Evolutionary conservation across 2,797 vertebrate species (phyloP).

Genomic region (Podargus strigoides): DNA sequence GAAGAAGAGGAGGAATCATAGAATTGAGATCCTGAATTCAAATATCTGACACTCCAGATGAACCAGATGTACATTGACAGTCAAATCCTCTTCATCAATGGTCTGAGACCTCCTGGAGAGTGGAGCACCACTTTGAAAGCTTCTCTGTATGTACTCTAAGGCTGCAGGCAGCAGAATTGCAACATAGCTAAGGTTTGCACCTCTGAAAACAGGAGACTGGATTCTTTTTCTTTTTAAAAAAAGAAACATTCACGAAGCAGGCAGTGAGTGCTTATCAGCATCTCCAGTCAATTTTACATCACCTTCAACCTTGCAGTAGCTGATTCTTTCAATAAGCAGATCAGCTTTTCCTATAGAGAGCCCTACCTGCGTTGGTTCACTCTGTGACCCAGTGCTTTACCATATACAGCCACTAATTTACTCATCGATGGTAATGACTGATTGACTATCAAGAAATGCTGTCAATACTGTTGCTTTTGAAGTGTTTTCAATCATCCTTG

Average conservation of each 20-base stretch:
- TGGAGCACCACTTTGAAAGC: neutral
- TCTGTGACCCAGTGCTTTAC: neutral
- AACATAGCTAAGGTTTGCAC: neutral
- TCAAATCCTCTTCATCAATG: neutral
- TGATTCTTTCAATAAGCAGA: neutral
- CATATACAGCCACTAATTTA: neutral
- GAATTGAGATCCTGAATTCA: neutral
- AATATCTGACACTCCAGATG: neutral
- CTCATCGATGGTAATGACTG: accelerated
- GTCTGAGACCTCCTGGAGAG: neutral
- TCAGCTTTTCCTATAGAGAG: neutral
- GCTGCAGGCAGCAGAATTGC: neutral
- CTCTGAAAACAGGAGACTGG: neutral
- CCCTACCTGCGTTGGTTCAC: neutral
- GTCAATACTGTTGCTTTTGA: neutral
- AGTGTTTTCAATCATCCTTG: neutral
- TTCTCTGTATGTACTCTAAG: neutral
- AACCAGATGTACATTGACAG: neutral
- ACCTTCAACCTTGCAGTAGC: neutral
- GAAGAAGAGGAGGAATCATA: neutral
- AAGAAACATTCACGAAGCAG: neutral
- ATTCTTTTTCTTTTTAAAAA: neutral
- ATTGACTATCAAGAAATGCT: neutral
- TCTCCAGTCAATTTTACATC: neutral
- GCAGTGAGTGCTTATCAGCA: neutral